A percentile compares a stretch with the other conserved stretches of the same genome.
These are phyloP conservation scores for Cosmopolites sordidus DNA, from an alignment of 2,888 invertebrate genomes.

Conservation along the genomic window DNA sequence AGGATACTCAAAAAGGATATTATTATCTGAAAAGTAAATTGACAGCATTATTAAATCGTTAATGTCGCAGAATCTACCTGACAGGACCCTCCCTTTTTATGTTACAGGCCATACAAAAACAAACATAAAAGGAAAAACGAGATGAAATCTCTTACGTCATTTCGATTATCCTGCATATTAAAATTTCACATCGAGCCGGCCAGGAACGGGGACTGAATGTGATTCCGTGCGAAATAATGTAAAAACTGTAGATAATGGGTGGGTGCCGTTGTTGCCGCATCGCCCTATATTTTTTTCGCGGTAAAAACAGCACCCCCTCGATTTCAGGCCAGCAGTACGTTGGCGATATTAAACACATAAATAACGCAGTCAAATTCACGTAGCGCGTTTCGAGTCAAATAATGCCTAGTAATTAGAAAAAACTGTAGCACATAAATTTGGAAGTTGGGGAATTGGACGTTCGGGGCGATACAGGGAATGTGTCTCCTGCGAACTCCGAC, in stretches of 20 bases:
- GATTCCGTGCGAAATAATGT: conserved; percentile 14
- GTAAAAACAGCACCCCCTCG: too few relatives aligned
- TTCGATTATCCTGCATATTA: neutral
- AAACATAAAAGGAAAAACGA: neutral
- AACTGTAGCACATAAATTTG: conserved; percentile 34
- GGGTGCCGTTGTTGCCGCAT: neutral
- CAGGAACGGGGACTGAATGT: conserved; percentile 5
- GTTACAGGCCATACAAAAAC: neutral
- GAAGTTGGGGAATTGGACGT: neutral
- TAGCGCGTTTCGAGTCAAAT: conserved; percentile 18
- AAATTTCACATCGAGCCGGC: too few relatives aligned
- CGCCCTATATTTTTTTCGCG: conserved; percentile 8
- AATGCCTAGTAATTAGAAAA: conserved; percentile 33
- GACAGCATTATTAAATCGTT: too few relatives aligned
- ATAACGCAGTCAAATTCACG: conserved; percentile 17
- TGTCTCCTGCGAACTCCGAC: neutral
- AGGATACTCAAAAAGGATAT: too few relatives aligned
- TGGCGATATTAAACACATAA: conserved; percentile 23
- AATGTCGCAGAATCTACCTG: too few relatives aligned
- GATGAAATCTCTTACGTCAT: neutral
- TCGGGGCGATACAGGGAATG: neutral
- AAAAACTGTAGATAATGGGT: conserved; percentile 1
- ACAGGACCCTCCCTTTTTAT: too few relatives aligned
- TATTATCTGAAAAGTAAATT: too few relatives aligned
- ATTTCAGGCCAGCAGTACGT: conserved; percentile 1